A percentile compares a stretch with the other conserved stretches of the same genome.
Conservation (phyloP, 53 echinoderm and acorn worm species). For the Crossaster papposus region DNA sequence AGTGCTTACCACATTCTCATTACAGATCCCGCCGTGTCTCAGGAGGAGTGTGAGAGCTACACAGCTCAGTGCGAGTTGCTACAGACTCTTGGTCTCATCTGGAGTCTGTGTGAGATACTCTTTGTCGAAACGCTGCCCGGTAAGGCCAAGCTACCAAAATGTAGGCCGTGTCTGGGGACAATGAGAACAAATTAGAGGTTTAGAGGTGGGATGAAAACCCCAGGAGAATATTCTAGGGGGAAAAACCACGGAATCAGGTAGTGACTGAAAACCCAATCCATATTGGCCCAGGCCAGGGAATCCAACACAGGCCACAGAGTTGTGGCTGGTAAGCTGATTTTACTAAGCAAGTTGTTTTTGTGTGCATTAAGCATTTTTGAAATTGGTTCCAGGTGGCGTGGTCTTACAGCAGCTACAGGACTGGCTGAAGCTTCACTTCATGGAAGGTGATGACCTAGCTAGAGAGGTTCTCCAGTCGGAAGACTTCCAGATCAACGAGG, state of each 20-base stretch:
- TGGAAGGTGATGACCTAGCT: conserved; percentile 78
- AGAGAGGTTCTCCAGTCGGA: conserved; percentile 66
- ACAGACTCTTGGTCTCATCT: conserved; percentile 86
- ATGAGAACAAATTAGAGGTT: no score
- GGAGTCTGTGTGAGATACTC: conserved; percentile 97
- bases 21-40: conserved; percentile 50
- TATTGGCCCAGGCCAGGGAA: no score
- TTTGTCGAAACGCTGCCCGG: conserved; percentile 96
- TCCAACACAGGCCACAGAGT: no score
- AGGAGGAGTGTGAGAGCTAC: conserved; percentile 50
- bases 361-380: no score
- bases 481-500: conserved; percentile 60
- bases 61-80: conserved; percentile 77
- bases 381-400: conserved; percentile 87
- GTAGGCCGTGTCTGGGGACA: no score
- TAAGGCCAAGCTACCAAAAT: conserved; percentile 26
- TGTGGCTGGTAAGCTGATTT: no score
- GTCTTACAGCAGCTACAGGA: conserved; percentile 88
- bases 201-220: no score
- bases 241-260: no score
- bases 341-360: no score
- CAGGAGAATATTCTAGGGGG: no score
- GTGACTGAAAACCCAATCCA: no score
- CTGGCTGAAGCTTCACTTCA: conserved; percentile 94
- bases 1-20: neutral